phyloP scores from a whole-genome alignment of 2,888 invertebrate genomes.

The Dasypolia templi region DNA sequence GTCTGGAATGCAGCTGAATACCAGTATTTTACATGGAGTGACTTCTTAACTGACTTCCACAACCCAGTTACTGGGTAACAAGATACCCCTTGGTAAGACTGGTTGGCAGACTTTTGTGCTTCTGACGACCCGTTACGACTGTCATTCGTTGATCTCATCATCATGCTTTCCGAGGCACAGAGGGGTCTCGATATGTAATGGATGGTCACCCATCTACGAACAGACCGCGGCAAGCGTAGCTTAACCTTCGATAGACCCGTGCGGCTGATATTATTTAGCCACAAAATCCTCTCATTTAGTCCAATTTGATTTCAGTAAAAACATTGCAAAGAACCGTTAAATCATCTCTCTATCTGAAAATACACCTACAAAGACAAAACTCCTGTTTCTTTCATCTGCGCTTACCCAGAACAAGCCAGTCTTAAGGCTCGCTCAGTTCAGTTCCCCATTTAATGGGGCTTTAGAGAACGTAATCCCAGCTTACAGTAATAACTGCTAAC shows the following conservation, averaged over 20 bases:
- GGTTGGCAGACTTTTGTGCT: too few relatives aligned
- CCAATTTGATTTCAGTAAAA: background rate
- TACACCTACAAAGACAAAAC: conserved; percentile 20
- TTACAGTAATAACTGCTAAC: conserved; percentile 66
- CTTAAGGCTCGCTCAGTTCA: conserved; percentile 50
- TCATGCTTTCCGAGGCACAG: background rate
- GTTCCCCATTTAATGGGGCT: conserved; percentile 52
- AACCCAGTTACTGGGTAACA: too few relatives aligned
- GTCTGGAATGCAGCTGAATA: too few relatives aligned
- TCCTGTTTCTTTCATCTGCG: conserved; percentile 49
- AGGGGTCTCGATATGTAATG: background rate
- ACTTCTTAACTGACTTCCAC: too few relatives aligned
- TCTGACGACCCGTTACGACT: too few relatives aligned
- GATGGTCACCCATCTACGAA: background rate
- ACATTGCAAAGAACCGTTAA: background rate
- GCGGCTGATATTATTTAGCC: background rate
- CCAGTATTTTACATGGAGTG: too few relatives aligned
- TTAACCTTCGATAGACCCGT: background rate
- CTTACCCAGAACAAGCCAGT: conserved; percentile 52
- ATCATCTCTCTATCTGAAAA: background rate
- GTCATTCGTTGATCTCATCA: too few relatives aligned
- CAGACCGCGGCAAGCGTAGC: too few relatives aligned
- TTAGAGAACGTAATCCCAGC: conserved; percentile 60
- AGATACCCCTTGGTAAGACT: too few relatives aligned
- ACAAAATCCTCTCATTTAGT: background rate